Percentiles rank a stretch among this genome's conserved stretches.
These are phyloP conservation scores for Otocyon megalotis DNA, from an alignment of 2,113 vertebrate species.

Conservation along the genomic window DNA sequence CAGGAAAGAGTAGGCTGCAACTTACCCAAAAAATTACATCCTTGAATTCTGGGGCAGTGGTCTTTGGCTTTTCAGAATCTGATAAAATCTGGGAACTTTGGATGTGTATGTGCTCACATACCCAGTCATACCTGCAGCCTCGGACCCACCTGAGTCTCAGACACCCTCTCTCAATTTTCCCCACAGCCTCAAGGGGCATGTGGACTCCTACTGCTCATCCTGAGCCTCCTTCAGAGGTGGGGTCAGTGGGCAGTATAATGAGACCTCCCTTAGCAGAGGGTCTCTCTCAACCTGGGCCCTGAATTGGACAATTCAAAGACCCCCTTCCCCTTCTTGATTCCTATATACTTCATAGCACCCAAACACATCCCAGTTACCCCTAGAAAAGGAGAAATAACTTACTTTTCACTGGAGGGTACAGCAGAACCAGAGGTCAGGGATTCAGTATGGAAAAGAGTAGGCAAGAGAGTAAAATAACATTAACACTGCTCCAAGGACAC, in stretches of 20 bases:
- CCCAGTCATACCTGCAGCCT: not conserved
- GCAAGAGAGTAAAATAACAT: not conserved
- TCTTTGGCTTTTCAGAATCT: not conserved
- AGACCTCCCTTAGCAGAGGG: not conserved
- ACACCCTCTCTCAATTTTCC: fast-evolving
- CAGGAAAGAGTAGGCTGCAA: not conserved
- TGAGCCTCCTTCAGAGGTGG: not conserved
- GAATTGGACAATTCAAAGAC: too few relatives aligned
- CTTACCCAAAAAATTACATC: fast-evolving
- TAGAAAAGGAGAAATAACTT: not conserved
- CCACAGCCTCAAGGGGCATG: fast-evolving
- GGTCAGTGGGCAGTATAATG: too few relatives aligned
- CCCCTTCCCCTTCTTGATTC: not conserved
- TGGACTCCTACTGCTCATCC: not conserved
- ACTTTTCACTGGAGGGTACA: constrained; percentile 57
- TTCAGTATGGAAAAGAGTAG: not conserved
- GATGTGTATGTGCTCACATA: fast-evolving
- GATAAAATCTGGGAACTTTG: not conserved
- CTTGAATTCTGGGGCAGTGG: not conserved
- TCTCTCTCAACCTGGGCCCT: not conserved
- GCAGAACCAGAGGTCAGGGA: not conserved
- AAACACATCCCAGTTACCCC: not conserved
- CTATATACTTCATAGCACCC: too few relatives aligned
- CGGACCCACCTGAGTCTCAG: fast-evolving
- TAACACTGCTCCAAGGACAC: fast-evolving